Percentiles rank a stretch among this genome's conserved stretches.
Evolutionary conservation across 2,113 vertebrate species (phyloP).

Genomic region (Indicator indicator): DNA sequence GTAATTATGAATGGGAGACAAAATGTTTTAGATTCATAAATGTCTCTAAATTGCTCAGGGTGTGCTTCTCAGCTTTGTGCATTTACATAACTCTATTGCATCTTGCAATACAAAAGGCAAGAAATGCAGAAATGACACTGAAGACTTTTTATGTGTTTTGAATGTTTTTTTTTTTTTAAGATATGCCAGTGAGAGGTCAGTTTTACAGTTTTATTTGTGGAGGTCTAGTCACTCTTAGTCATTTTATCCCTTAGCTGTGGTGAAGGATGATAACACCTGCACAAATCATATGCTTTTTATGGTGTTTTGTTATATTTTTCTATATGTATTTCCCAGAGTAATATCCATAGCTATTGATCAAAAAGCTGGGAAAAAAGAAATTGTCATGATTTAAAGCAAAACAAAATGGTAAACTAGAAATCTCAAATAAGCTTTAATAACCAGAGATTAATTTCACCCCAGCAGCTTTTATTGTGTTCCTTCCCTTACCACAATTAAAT

Average conservation of each 20-base stretch:
- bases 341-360: not conserved
- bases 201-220: not conserved
- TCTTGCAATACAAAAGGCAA: not conserved
- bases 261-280: not conserved
- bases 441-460: not conserved
- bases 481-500: not conserved
- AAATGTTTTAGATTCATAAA: not conserved
- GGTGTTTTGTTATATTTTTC: not conserved
- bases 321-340: not conserved
- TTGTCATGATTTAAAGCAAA: not conserved
- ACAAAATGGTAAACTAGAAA: not conserved
- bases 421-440: not conserved
- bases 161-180: not conserved
- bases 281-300: not conserved
- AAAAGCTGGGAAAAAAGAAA: not conserved
- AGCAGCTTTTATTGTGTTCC: fast-evolving
- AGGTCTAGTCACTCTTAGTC: not conserved
- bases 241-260: not conserved
- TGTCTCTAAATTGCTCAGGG: not conserved
- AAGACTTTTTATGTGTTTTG: no score
- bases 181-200: fast-evolving
- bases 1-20: not conserved
- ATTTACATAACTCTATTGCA: not conserved
- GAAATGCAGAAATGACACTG: not conserved
- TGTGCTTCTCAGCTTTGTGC: not conserved